Conservation (phyloP, 2,797 vertebrate genomes). For the Dendrocincla tyrannina region DNA sequence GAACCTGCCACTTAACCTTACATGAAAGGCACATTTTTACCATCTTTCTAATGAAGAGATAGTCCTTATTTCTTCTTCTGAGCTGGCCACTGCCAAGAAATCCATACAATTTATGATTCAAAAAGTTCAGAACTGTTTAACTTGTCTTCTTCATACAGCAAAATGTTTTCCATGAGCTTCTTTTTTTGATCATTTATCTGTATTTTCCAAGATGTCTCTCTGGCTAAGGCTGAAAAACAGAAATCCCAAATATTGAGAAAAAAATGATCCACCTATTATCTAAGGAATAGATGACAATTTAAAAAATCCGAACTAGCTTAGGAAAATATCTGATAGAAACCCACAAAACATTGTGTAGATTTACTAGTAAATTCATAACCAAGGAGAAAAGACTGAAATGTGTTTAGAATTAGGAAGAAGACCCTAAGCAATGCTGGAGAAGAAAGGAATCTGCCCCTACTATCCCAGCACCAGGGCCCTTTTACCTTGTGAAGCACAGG, state of each 20-base stretch:
- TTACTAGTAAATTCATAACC: background rate
- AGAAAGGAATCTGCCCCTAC: background rate
- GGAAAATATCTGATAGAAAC: background rate
- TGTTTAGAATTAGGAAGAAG: background rate
- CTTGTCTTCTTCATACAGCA: slow-evolving; percentile 77
- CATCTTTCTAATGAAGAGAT: background rate
- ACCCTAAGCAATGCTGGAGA: background rate
- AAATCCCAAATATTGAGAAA: background rate
- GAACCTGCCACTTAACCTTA: background rate
- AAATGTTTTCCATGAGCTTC: slow-evolving; percentile 79
- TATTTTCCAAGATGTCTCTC: slow-evolving; percentile 75
- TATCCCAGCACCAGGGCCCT: rapidly evolving
- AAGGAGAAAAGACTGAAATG: background rate
- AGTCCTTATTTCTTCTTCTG: background rate
- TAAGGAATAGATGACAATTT: background rate
- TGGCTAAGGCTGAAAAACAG: slow-evolving; percentile 45
- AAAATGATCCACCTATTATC: background rate
- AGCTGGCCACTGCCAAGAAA: background rate
- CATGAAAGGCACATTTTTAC: background rate
- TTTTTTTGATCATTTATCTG: slow-evolving; percentile 79
- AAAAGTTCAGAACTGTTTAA: slow-evolving; percentile 78
- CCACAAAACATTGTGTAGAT: background rate
- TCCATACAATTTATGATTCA: slow-evolving; percentile 54
- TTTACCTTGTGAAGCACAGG: slow-evolving; percentile 51
- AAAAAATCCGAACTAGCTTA: rapidly evolving